These are phyloP conservation scores for Cheirogaleus major DNA, from an alignment of 2,797 vertebrate genomes.

Conservation along the genomic window DNA sequence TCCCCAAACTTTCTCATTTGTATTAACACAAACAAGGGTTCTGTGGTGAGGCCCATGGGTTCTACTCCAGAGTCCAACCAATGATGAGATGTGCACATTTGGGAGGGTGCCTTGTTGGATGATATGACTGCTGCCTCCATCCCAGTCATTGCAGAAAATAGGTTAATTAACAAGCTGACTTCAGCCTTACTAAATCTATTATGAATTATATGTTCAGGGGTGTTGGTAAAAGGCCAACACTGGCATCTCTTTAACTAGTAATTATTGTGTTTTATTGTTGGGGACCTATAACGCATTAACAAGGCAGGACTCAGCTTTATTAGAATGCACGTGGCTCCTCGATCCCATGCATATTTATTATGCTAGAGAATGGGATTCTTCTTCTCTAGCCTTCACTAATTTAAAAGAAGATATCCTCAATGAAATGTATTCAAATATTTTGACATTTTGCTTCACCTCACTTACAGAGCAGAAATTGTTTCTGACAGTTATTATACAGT, in stretches of 20 bases:
- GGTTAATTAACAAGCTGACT: constrained; percentile 87
- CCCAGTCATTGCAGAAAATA: constrained; percentile 82
- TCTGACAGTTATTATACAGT: constrained; percentile 98
- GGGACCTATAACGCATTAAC: constrained; percentile 87
- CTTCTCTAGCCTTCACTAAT: constrained; percentile 90
- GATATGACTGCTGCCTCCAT: constrained; percentile 60
- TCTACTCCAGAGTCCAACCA: constrained; percentile 62
- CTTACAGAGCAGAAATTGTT: constrained; percentile 99
- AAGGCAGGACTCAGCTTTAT: constrained; percentile 86
- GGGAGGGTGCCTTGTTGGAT: not conserved
- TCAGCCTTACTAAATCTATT: constrained; percentile 85
- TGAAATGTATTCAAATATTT: constrained; percentile 99
- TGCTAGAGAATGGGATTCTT: constrained; percentile 89
- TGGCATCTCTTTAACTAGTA: constrained; percentile 90
- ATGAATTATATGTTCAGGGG: constrained; percentile 84
- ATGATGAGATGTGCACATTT: constrained; percentile 45
- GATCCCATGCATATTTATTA: constrained; percentile 90
- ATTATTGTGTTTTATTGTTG: constrained; percentile 91
- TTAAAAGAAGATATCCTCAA: constrained; percentile 94
- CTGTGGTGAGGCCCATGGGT: not conserved
- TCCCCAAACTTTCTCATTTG: not conserved
- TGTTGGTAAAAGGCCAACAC: constrained; percentile 87
- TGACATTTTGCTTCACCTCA: constrained; percentile 99
- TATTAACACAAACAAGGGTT: constrained; percentile 31
- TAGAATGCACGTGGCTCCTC: constrained; percentile 88